These are phyloP conservation scores for Drosophila crucigera DNA, from an alignment of 2,888 invertebrate genomes.

Conservation along the genomic window DNA sequence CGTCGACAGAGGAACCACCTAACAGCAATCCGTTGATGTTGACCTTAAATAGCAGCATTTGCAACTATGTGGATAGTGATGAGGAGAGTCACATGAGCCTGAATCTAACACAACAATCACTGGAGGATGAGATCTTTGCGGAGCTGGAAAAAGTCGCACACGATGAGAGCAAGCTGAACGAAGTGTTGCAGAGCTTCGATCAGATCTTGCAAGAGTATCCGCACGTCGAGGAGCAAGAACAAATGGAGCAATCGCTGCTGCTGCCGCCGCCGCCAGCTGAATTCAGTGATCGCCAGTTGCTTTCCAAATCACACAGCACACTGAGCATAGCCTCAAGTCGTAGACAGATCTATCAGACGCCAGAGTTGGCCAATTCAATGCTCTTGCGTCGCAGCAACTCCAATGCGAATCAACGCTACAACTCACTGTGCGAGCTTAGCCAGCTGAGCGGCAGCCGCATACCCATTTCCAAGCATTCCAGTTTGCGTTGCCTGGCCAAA, in stretches of 20 bases:
- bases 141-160: constrained; percentile 85
- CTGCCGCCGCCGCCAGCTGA: constrained; percentile 50
- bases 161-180: constrained; percentile 85
- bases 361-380: constrained; percentile 62
- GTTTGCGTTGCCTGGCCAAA: constrained; percentile 68
- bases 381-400: constrained; percentile 48
- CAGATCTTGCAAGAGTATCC: constrained; percentile 86
- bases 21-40: constrained; percentile 22
- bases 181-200: constrained; percentile 87
- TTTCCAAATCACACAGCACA: constrained; percentile 90
- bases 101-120: constrained; percentile 82
- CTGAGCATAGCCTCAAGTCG: constrained; percentile 86
- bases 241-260: constrained; percentile 4
- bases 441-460: constrained; percentile 87
- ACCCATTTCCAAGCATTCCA: constrained; percentile 86
- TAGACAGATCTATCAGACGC: constrained; percentile 64
- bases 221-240: constrained; percentile 35
- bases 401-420: constrained; percentile 62
- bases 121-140: constrained; percentile 85
- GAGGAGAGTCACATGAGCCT: constrained; percentile 79
- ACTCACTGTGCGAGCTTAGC: constrained; percentile 85
- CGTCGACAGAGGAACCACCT: constrained; percentile 1
- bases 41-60: constrained; percentile 53
- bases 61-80: constrained; percentile 82
- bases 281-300: constrained; percentile 63